phyloP scores from a whole-genome alignment of 2,888 invertebrate species.

The Drosophila rellima region DNA sequence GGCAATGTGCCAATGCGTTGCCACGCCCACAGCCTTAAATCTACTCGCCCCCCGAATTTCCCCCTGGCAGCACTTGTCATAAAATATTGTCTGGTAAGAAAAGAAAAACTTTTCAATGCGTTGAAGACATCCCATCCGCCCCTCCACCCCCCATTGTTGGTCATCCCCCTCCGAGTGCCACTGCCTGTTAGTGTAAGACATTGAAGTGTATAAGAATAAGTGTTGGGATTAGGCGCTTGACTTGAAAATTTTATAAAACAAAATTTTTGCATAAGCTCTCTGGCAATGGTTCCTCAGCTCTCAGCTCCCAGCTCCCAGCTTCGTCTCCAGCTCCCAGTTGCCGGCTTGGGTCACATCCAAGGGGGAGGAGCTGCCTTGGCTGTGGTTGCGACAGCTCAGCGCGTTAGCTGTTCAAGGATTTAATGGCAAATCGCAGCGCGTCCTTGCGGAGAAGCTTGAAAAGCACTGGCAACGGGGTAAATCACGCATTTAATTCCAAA shows the following conservation, averaged over 20 bases:
- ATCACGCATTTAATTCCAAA: slow-evolving; percentile 84
- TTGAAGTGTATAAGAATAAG: slow-evolving; percentile 81
- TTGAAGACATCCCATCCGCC: slow-evolving; percentile 11
- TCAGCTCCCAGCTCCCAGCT: slow-evolving; percentile 3
- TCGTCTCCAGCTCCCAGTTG: not conserved
- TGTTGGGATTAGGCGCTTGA: slow-evolving; percentile 82
- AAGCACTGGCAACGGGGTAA: slow-evolving; percentile 72
- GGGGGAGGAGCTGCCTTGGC: slow-evolving; percentile 10
- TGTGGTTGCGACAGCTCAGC: slow-evolving; percentile 68
- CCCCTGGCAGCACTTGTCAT: slow-evolving; percentile 65
- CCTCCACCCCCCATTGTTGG: not conserved
- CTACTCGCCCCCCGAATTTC: not conserved
- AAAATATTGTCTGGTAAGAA: slow-evolving; percentile 80
- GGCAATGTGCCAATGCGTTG: slow-evolving; percentile 76
- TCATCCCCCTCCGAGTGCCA: not conserved
- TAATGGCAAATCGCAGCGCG: slow-evolving; percentile 73
- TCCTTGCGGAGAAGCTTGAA: slow-evolving; percentile 33
- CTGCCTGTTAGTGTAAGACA: slow-evolving; percentile 70
- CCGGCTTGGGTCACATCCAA: slow-evolving; percentile 14
- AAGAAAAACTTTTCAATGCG: slow-evolving; percentile 79
- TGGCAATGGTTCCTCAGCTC: slow-evolving; percentile 49
- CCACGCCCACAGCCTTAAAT: slow-evolving; percentile 48
- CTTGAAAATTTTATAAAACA: slow-evolving; percentile 81
- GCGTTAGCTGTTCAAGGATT: slow-evolving; percentile 80
- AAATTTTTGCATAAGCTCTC: slow-evolving; percentile 81